Evolutionary conservation across 2,888 invertebrate genomes (phyloP).

Genomic region (Serripes groenlandicus): DNA sequence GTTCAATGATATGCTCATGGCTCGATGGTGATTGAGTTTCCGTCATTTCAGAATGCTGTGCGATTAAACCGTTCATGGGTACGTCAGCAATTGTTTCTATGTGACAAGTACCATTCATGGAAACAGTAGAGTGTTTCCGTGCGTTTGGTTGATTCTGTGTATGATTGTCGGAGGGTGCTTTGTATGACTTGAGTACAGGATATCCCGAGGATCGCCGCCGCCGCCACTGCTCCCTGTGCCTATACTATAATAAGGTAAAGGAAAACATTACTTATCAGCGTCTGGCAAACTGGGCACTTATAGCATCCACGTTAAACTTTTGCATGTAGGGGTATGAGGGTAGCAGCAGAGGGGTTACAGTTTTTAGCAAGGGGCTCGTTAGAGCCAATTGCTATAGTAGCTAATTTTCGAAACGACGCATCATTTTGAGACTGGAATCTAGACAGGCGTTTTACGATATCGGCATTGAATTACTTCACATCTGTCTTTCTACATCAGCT

Average conservation of each 20-base stretch:
- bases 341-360: too few relatives aligned
- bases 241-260: slow-evolving; percentile 7
- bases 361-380: too few relatives aligned
- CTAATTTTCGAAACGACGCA: too few relatives aligned
- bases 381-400: too few relatives aligned
- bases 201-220: background rate
- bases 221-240: background rate
- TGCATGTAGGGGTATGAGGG: too few relatives aligned
- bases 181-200: background rate
- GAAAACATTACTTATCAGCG: too few relatives aligned
- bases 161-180: background rate
- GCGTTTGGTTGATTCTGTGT: background rate
- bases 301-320: too few relatives aligned
- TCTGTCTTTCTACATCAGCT: too few relatives aligned
- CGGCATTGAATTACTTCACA: too few relatives aligned
- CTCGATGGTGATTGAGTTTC: background rate
- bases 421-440: too few relatives aligned
- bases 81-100: background rate
- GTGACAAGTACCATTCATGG: background rate
- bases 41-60: background rate
- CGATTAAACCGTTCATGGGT: background rate
- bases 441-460: too few relatives aligned
- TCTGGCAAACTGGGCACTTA: too few relatives aligned
- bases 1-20: background rate
- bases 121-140: background rate